Percentiles rank a stretch among this genome's conserved stretches.
Conservation (phyloP, 2,888 invertebrate species). For the Cryptophagus acutangulus region DNA sequence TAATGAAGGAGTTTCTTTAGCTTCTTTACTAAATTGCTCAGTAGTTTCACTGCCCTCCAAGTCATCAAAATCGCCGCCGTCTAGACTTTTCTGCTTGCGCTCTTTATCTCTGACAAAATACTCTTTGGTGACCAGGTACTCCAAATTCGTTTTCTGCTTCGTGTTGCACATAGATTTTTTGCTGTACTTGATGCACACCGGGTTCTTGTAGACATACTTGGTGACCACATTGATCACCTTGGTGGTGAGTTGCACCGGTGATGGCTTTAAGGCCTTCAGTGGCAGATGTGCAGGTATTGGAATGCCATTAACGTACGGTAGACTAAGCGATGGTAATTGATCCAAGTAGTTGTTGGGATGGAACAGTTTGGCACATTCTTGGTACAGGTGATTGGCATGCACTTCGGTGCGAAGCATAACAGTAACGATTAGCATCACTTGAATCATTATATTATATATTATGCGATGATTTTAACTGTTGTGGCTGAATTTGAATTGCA, state of each 20-base stretch:
- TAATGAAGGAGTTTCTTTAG: constrained; percentile 33
- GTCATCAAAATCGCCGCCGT: constrained; percentile 8
- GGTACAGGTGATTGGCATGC: constrained; percentile 26
- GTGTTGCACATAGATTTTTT: constrained; percentile 33
- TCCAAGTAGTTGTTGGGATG: constrained; percentile 40
- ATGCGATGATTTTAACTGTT: too few relatives aligned
- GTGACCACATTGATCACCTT: constrained; percentile 43
- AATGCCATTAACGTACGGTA: constrained; percentile 40
- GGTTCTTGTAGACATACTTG: constrained; percentile 42
- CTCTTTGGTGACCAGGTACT: constrained; percentile 40
- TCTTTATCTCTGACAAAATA: constrained; percentile 32
- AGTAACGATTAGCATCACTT: constrained; percentile 11
- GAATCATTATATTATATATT: too few relatives aligned
- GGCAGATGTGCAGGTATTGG: constrained; percentile 32
- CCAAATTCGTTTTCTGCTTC: constrained; percentile 23
- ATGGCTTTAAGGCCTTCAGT: constrained; percentile 34
- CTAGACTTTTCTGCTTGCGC: constrained; percentile 10
- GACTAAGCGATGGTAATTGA: constrained; percentile 37
- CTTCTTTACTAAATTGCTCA: constrained; percentile 20
- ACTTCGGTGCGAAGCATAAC: constrained; percentile 16
- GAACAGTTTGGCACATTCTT: constrained; percentile 37
- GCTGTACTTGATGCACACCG: constrained; percentile 43
- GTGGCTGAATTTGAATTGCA: constrained; percentile 24
- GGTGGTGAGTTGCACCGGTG: constrained; percentile 38
- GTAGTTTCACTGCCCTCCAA: constrained; percentile 32